These are phyloP conservation scores for Charaxes varanes DNA, from an alignment of 1,140 invertebrate species.

Conservation along the genomic window DNA sequence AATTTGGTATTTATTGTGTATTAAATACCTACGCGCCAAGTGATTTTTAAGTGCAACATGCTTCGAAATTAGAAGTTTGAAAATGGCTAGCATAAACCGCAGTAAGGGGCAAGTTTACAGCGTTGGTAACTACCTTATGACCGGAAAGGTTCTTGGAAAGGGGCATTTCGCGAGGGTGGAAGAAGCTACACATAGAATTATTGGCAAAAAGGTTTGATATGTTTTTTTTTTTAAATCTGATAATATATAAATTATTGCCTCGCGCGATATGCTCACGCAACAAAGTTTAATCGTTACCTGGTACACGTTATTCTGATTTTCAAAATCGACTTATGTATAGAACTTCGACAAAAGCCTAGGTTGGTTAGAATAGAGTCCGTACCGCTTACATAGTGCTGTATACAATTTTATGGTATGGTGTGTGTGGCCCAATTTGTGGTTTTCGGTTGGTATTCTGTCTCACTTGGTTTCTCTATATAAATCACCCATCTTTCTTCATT, in stretches of 20 bases:
- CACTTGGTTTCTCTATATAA: no score
- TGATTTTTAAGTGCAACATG: slow-evolving; percentile 27
- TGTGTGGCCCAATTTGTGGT: no score
- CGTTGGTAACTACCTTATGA: slow-evolving; percentile 77
- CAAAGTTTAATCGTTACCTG: no score
- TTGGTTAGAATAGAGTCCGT: no score
- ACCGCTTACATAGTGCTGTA: no score
- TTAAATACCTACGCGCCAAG: slow-evolving; percentile 22
- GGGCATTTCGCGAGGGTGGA: slow-evolving; percentile 77
- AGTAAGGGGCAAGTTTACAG: slow-evolving; percentile 56
- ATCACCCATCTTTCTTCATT: no score
- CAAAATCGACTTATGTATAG: background rate
- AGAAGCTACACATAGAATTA: slow-evolving; percentile 74
- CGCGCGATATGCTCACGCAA: background rate
- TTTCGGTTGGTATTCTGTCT: no score
- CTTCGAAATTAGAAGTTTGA: slow-evolving; percentile 36
- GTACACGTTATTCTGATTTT: background rate
- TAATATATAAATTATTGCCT: background rate
- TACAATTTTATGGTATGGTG: no score
- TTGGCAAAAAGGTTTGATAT: slow-evolving; percentile 69
- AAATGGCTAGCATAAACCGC: slow-evolving; percentile 36
- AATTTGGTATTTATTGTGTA: slow-evolving; percentile 27
- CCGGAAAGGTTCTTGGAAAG: slow-evolving; percentile 74
- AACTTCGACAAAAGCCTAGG: no score
- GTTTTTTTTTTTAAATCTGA: background rate